phyloP scores from a whole-genome alignment of 2,888 invertebrate genomes.

The Petrophora chlorosata region DNA sequence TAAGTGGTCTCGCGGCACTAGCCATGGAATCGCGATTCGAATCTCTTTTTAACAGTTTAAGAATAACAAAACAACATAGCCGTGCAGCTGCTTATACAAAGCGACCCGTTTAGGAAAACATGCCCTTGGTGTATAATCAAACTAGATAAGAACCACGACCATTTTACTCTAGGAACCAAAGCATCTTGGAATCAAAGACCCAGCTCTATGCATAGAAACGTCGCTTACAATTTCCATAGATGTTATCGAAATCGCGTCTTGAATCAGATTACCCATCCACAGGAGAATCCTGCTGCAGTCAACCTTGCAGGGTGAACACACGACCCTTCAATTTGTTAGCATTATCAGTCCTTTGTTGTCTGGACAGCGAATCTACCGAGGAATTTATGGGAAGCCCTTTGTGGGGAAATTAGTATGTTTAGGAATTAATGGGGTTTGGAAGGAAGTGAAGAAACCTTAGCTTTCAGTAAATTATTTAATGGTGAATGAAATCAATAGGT shows the following conservation, averaged over 20 bases:
- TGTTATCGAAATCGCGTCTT: constrained; percentile 16
- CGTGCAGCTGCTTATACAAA: too few relatives aligned
- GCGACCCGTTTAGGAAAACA: too few relatives aligned
- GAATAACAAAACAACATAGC: too few relatives aligned
- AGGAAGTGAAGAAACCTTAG: not conserved
- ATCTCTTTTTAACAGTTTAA: too few relatives aligned
- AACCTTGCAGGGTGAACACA: constrained; percentile 34
- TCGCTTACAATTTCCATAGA: constrained; percentile 24
- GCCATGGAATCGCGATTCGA: too few relatives aligned
- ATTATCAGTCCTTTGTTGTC: constrained; percentile 52
- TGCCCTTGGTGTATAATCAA: too few relatives aligned
- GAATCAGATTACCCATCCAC: constrained; percentile 34
- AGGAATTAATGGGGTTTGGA: constrained; percentile 13
- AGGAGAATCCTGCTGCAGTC: constrained; percentile 18
- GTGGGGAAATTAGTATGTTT: constrained; percentile 15
- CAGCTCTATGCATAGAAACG: constrained; percentile 16
- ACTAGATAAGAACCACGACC: too few relatives aligned
- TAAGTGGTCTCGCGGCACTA: too few relatives aligned
- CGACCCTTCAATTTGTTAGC: constrained; percentile 37
- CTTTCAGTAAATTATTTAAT: not conserved
- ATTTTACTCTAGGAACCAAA: too few relatives aligned
- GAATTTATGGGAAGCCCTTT: constrained; percentile 26
- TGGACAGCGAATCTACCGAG: constrained; percentile 37
- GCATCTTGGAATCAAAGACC: constrained; percentile 4
- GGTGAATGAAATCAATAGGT: not conserved